These are phyloP conservation scores for Hirtodrosophila duncani DNA, from an alignment of 2,888 invertebrate species.

Conservation along the genomic window DNA sequence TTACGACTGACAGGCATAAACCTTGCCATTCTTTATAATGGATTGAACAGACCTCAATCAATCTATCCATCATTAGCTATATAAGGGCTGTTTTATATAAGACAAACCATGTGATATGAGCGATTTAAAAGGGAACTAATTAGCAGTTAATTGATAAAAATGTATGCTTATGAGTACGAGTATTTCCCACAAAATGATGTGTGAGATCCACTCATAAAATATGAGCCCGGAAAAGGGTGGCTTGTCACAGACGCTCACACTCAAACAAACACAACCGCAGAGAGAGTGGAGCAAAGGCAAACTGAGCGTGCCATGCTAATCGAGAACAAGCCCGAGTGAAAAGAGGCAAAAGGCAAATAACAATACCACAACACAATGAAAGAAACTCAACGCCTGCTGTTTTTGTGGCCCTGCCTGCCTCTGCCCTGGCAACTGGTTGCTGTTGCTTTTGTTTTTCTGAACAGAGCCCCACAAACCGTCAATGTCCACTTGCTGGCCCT, in stretches of 20 bases:
- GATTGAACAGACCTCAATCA: conserved; percentile 23
- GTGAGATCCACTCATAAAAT: background rate
- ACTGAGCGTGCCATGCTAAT: conserved; percentile 54
- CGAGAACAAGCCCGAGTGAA: conserved; percentile 36
- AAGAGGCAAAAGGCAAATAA: conserved; percentile 23
- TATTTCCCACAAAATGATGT: too few relatives aligned
- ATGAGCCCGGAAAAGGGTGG: conserved; percentile 29
- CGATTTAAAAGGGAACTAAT: conserved; percentile 26
- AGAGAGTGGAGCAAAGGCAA: conserved; percentile 4
- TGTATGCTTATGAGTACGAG: too few relatives aligned
- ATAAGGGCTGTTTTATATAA: too few relatives aligned
- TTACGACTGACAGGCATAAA: too few relatives aligned
- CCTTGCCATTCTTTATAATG: too few relatives aligned
- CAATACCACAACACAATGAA: conserved; percentile 30
- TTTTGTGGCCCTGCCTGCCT: too few relatives aligned
- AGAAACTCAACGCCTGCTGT: too few relatives aligned
- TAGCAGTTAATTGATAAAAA: conserved; percentile 52
- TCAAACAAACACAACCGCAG: conserved; percentile 4
- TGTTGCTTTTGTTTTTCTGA: too few relatives aligned
- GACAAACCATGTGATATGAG: background rate
- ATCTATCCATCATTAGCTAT: conserved; percentile 32
- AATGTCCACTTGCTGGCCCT: conserved; percentile 39
- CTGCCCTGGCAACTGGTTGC: conserved; percentile 11
- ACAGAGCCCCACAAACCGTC: too few relatives aligned
- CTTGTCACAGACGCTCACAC: background rate